Percentiles rank a stretch among this genome's conserved stretches.
Evolutionary conservation across 2,888 invertebrate genomes (phyloP).

Genomic region (Axea sp.): DNA sequence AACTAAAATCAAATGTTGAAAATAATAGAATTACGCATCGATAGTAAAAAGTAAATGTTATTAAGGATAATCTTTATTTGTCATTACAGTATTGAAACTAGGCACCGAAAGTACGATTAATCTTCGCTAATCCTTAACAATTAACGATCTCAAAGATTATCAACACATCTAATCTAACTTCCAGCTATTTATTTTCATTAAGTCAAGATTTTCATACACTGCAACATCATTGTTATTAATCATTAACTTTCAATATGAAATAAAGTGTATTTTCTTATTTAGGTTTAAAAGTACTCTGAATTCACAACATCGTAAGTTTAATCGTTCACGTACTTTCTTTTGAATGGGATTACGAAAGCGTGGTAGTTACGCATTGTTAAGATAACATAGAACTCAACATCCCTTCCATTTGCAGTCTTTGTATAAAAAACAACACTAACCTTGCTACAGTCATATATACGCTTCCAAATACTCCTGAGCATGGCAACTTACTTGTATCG

Average conservation of each 20-base stretch:
- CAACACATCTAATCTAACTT: not conserved
- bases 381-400: conserved; percentile 3
- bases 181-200: not conserved
- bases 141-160: conserved; percentile 6
- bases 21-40: no score
- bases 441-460: no score
- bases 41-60: no score
- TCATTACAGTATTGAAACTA: not conserved
- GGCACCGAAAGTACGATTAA: conserved; percentile 2
- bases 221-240: not conserved
- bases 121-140: conserved; percentile 2
- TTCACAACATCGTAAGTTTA: conserved; percentile 27
- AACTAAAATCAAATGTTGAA: no score
- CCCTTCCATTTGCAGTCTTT: no score
- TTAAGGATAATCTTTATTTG: conserved; percentile 1
- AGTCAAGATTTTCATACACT: no score
- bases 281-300: conserved; percentile 19
- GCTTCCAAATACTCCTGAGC: no score
- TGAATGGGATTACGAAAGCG: conserved; percentile 35
- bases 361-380: conserved; percentile 14
- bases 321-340: conserved; percentile 35
- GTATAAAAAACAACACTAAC: no score
- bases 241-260: conserved; percentile 2
- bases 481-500: no score
- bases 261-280: conserved; percentile 4